A percentile compares a stretch with the other conserved stretches of the same genome.
These are phyloP conservation scores for Tortrix viridana DNA, from an alignment of 2,888 invertebrate species.

Conservation along the genomic window DNA sequence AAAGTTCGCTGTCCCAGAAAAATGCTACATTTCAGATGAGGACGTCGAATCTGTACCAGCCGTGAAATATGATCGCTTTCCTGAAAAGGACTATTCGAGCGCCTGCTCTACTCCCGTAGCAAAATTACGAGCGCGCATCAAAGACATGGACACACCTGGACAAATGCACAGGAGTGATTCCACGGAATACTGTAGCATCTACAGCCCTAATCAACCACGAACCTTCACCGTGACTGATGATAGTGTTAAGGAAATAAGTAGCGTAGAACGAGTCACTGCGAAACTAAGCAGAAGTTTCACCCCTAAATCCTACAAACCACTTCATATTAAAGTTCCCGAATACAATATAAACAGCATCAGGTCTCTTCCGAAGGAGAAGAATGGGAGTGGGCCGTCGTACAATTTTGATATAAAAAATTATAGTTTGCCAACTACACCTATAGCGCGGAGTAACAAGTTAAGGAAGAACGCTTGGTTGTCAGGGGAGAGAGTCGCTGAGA, in stretches of 20 bases:
- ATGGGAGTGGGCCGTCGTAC: constrained; percentile 64
- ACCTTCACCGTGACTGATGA: constrained; percentile 57
- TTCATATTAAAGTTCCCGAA: constrained; percentile 78
- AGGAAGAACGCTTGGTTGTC: constrained; percentile 83
- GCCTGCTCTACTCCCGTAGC: constrained; percentile 74
- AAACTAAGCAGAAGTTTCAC: constrained; percentile 77
- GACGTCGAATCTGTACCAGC: constrained; percentile 49
- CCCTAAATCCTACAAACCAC: constrained; percentile 75
- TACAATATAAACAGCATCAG: constrained; percentile 70
- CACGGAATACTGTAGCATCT: constrained; percentile 78
- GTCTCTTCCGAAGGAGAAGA: constrained; percentile 62
- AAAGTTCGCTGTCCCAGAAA: constrained; percentile 52
- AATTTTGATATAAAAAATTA: constrained; percentile 78
- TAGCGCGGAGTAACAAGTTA: constrained; percentile 81
- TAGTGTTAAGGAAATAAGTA: constrained; percentile 55
- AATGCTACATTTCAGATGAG: constrained; percentile 61
- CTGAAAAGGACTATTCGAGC: constrained; percentile 65
- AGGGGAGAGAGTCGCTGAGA: constrained; percentile 59
- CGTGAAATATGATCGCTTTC: constrained; percentile 56
- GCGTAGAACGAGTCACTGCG: constrained; percentile 54
- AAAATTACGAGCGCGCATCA: constrained; percentile 64
- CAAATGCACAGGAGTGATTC: constrained; percentile 75
- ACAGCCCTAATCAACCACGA: constrained; percentile 64
- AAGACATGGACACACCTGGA: constrained; percentile 68
- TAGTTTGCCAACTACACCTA: constrained; percentile 79